phyloP scores from a whole-genome alignment of 2,797 vertebrate species.

The Carapus acus region DNA sequence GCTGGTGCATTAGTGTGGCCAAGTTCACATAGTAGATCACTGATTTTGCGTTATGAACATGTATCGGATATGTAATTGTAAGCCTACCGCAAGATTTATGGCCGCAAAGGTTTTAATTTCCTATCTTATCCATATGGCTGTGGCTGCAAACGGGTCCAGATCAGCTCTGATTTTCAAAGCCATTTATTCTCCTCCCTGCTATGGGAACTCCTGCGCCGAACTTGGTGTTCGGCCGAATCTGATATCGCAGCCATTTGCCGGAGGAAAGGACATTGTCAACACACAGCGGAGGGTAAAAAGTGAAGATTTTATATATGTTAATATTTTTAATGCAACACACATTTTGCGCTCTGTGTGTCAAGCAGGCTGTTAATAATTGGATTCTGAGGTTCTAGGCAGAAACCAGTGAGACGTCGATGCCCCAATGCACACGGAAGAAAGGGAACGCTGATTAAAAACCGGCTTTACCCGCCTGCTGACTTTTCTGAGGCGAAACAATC shows the following conservation, averaged over 20 bases:
- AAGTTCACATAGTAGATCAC: constrained; percentile 15
- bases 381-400: constrained; percentile 11
- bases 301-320: constrained; percentile 2
- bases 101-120: constrained; percentile 51
- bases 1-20: constrained; percentile 32
- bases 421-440: constrained; percentile 26
- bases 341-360: constrained; percentile 21
- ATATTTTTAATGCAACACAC: too few relatives aligned
- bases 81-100: constrained; percentile 51
- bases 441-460: constrained; percentile 22
- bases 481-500: constrained; percentile 27
- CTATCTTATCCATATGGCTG: constrained; percentile 48
- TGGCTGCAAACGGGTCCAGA: constrained; percentile 24
- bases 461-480: constrained; percentile 20
- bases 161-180: constrained; percentile 48
- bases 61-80: constrained; percentile 42
- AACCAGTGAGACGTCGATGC: constrained; percentile 18
- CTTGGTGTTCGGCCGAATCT: too few relatives aligned
- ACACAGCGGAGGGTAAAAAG: constrained; percentile 4
- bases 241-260: constrained; percentile 10
- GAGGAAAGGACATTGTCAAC: constrained; percentile 18
- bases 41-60: constrained; percentile 43
- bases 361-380: constrained; percentile 13
- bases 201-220: constrained; percentile 34
- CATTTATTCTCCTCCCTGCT: constrained; percentile 30